These are phyloP conservation scores for Antrozous pallidus DNA, from an alignment of 2,797 vertebrate species.

Conservation along the genomic window DNA sequence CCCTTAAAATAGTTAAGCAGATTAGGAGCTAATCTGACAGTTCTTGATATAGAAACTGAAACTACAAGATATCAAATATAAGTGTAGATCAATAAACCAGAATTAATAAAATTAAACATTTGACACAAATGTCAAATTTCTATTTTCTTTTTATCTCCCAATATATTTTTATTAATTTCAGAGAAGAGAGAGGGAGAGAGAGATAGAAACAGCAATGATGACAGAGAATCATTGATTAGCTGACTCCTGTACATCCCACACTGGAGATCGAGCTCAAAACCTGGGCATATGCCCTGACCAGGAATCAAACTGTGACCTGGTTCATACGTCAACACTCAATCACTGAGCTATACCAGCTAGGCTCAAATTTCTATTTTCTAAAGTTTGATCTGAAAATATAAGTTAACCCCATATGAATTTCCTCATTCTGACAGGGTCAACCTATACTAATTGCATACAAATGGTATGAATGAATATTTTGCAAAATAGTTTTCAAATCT, in stretches of 20 bases:
- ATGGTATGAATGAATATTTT: neutral
- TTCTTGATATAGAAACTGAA: neutral
- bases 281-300: too few species aligned
- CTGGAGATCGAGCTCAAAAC: too few species aligned
- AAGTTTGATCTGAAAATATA: neutral
- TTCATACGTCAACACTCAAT: too few species aligned
- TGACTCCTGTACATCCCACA: too few species aligned
- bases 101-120: neutral
- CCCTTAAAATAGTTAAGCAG: neutral
- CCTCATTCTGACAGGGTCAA: neutral
- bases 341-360: too few species aligned
- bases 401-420: neutral
- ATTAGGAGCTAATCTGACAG: neutral
- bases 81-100: neutral
- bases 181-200: too few species aligned
- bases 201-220: too few species aligned
- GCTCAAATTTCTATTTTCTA: neutral
- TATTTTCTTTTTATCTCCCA: neutral
- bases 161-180: too few species aligned
- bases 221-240: too few species aligned
- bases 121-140: neutral
- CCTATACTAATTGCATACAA: neutral
- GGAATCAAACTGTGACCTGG: too few species aligned
- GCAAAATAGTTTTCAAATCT: neutral
- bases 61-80: slow-evolving; percentile 9